Base-by-base conservation (phyloP, 2,113 vertebrate genomes). In the Trichomycterus rosablanca region DNA sequence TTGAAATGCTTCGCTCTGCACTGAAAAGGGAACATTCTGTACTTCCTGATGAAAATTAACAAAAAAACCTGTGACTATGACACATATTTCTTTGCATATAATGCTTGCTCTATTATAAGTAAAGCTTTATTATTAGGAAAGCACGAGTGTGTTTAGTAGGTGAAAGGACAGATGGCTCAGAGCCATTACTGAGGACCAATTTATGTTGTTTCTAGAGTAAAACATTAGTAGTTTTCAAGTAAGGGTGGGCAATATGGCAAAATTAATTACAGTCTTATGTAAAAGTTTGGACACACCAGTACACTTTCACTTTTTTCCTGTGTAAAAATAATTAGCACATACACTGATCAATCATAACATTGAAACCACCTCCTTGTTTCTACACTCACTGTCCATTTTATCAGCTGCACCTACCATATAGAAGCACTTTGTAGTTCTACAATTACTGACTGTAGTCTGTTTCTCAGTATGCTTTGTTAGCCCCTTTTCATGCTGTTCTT, bases 151-250 rank as follows among this genome's bases (percentile, higher is more conserved):
- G 32, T 56, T 61, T 22, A 44, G 23, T 53, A 49, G 56, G 46
- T 60, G 43, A 39, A 46, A 61, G 42, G 58, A 68, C 58, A 32
- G 57, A 50, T 54, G 66, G 58, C 57, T 49, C 10, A 19, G 30
- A 57, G 59, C 52, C 67, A 48, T 68, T 50, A 62, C 54, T 56
- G 48, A 18, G 50, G 58, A 62, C 45, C 59, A 43, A 34, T 24
- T 52, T 23, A 32, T 57, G 53, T 48, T 56, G 6, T 65, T 26
- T 54, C 54, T 48, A 46, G 8, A 59, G 48, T 60, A 53, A 30
- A 37, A 28, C 18, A 40, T 44, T 55, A 50, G 35, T 32, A n/a
- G 9, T 49, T 37, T 4, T 4, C 34, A 37, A 11, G 4, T 37
- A 3, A 32, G 26, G 26, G 26, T 30, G 26, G 26, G 3, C 26